Evolutionary conservation across 2,113 vertebrate species (phyloP).

Genomic region (Malurus elegans): DNA sequence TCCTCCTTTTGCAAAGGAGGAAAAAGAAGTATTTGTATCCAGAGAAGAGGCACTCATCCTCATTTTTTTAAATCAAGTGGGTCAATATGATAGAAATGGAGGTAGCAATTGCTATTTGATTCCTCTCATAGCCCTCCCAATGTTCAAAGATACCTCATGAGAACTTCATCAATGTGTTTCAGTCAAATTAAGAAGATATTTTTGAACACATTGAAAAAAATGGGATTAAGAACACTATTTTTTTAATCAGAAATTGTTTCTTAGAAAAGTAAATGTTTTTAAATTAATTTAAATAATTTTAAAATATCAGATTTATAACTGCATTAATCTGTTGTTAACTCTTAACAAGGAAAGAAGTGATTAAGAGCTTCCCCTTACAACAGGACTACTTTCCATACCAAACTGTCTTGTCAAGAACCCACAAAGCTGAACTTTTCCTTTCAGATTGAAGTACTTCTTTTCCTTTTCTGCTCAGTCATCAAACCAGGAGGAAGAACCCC

Average conservation of each 20-base stretch:
- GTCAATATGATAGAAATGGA: neutral
- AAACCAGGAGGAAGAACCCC: neutral
- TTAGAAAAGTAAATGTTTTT: neutral
- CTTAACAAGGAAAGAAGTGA: neutral
- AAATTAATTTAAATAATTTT: neutral
- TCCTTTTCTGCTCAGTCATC: neutral
- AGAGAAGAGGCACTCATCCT: neutral
- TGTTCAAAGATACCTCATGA: neutral
- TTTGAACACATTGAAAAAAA: neutral
- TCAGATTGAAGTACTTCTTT: neutral
- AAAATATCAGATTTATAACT: neutral
- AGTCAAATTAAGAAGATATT: neutral
- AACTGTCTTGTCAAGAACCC: neutral
- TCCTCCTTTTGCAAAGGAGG: neutral
- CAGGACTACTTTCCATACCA: neutral
- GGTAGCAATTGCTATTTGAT: neutral
- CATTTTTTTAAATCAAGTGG: neutral
- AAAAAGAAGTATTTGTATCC: neutral
- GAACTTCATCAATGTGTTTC: neutral
- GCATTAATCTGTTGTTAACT: neutral
- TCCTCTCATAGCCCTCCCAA: neutral
- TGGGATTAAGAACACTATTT: neutral
- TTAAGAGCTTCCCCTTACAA: neutral
- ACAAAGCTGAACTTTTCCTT: neutral
- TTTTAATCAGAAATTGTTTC: neutral